phyloP scores from a whole-genome alignment of 1,140 invertebrate species.

The Bombus consobrinus region DNA sequence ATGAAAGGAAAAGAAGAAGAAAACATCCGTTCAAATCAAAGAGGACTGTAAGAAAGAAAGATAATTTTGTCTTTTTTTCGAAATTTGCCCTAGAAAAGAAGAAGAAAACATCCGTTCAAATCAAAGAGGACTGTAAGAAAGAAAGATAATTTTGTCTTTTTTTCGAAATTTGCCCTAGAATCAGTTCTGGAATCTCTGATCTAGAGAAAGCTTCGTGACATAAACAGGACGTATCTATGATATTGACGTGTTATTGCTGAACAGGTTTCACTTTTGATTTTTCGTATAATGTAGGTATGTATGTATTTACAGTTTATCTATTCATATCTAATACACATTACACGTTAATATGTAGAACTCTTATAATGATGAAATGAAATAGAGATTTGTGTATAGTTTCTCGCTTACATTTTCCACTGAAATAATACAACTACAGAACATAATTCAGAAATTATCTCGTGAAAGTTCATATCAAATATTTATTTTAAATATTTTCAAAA shows the following conservation, averaged over 20 bases:
- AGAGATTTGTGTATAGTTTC: neutral
- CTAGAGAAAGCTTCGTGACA: constrained; percentile 27
- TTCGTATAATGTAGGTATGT: neutral
- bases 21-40: no score
- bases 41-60: no score
- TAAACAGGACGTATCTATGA: no score
- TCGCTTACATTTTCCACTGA: neutral
- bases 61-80: no score
- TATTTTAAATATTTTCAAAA: neutral
- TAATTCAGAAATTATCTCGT: neutral
- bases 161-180: no score
- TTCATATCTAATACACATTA: neutral
- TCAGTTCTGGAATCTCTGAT: no score
- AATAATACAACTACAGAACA: neutral
- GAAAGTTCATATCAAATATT: neutral
- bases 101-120: no score
- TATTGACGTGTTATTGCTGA: neutral
- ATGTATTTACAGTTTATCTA: neutral
- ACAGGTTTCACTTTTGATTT: constrained; percentile 25
- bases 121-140: no score
- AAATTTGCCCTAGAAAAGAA: no score
- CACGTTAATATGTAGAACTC: neutral
- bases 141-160: no score
- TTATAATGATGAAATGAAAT: neutral
- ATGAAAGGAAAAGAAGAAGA: no score